A percentile compares a stretch with the other conserved stretches of the same genome.
These are phyloP conservation scores for Decapterus maruadsi DNA, from an alignment of 2,797 vertebrate genomes.

Conservation along the genomic window DNA sequence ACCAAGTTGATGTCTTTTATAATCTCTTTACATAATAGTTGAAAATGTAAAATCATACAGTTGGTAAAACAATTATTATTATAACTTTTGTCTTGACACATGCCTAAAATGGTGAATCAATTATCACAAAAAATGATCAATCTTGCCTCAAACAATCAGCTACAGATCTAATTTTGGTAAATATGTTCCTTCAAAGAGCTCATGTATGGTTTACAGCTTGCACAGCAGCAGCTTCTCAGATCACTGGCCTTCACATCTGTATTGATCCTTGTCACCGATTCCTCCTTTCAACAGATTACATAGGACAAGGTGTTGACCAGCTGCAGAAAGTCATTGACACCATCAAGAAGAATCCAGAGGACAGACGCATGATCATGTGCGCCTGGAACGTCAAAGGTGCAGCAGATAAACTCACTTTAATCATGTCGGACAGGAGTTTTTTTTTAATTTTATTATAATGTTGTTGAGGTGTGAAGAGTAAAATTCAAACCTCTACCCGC, in stretches of 20 bases:
- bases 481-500: background rate
- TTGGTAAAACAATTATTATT: no score
- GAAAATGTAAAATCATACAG: no score
- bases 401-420: background rate
- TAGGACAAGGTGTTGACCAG: constrained; percentile 95
- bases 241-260: background rate
- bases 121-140: no score
- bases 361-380: constrained; percentile 97
- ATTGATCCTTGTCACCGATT: background rate
- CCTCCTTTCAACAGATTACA: constrained; percentile 88
- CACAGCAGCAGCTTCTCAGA: background rate
- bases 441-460: no score
- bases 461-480: accelerated
- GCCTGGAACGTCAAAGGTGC: constrained; percentile 99
- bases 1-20: no score
- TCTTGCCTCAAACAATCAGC: no score
- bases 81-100: no score
- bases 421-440: background rate
- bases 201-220: background rate
- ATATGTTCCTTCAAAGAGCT: background rate
- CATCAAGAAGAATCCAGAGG: constrained; percentile 93
- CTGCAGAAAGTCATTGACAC: constrained; percentile 95
- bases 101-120: no score
- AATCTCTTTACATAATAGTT: no score
- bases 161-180: no score